Conservation (phyloP, 23 tunicate genomes). For the Styela clava region DNA sequence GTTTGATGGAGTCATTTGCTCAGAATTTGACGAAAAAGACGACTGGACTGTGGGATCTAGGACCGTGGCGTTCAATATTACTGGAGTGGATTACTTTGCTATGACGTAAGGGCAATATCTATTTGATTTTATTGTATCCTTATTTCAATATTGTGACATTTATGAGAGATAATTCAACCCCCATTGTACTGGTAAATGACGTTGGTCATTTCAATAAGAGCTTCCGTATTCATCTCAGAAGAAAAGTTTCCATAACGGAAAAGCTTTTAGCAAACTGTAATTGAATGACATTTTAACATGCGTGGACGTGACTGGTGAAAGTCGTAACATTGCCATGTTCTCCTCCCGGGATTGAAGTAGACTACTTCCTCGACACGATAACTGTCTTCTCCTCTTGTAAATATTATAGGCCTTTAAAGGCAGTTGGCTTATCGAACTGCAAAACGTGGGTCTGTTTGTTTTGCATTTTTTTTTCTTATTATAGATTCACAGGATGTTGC, state of each 20-base stretch:
- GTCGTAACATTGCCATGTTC: too few relatives aligned
- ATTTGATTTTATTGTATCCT: not conserved
- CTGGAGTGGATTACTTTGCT: not conserved
- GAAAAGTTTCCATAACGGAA: too few relatives aligned
- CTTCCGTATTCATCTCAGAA: too few relatives aligned
- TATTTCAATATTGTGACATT: not conserved
- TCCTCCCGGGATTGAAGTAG: too few relatives aligned
- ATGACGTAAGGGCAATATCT: not conserved
- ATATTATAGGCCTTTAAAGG: too few relatives aligned
- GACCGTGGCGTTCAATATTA: constrained; percentile 12
- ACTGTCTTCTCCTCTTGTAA: too few relatives aligned
- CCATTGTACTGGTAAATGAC: too few relatives aligned
- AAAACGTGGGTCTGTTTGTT: not conserved
- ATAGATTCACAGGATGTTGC: constrained; percentile 24
- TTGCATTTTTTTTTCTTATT: not conserved
- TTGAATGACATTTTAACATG: too few relatives aligned
- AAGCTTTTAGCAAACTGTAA: too few relatives aligned
- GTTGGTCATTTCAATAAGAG: too few relatives aligned
- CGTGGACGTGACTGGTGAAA: too few relatives aligned
- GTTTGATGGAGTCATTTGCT: not conserved
- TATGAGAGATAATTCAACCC: not conserved
- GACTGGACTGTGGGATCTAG: constrained; percentile 18
- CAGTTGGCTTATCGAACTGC: not conserved
- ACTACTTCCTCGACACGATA: too few relatives aligned
- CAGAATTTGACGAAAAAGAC: constrained; percentile 8